Base-by-base conservation (phyloP, 2,113 vertebrate genomes). In the Zosterops japonicus region DNA sequence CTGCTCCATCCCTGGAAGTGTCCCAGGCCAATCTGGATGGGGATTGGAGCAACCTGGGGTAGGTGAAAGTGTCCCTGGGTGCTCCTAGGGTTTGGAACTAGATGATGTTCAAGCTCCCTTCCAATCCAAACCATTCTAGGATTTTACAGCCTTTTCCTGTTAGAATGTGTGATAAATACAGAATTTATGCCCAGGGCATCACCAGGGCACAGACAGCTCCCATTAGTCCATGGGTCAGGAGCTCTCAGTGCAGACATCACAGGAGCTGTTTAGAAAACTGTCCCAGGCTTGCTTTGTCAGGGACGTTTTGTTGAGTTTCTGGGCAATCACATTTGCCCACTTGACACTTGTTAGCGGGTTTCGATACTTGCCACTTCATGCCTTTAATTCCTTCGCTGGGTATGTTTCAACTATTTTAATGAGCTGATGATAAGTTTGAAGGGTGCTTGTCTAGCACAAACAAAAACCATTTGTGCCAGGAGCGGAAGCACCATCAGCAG, bases 391-490 rank as follows among this genome's bases (percentile, higher is more conserved):
- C 59, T 89, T 46, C 5, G 1, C 65, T 87, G 81, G 44, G n/a
- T 19, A 29, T 18, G 41, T 63, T 91, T 83, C 81, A 95, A 87
- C 29, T 16, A 69, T 83, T 59, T 72, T 72, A 91, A 49, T 56
- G 61, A 93, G 39, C 10, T 31, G 18, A 20, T 64, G 80, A 63
- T 67, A 80, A 55, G 4, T 59, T 44, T 72, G 33, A 64, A 91
- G 91, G n/a, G 64, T 81, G 5, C 57, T 94, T 78, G 27, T 69
- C 22, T 3, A 92, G 52, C 18, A 53, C 41, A 71, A 83, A 94
- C 36, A 9, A 86, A 90, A 95, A 35, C 5, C 31, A 5, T 75
- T 81, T 65, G 42, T 90, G 28, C 46, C 53, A 74, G 50, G 50
- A 77, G n/a, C 29, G 27, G 87, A 6, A 44, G 74, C n/a, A 87